Evolutionary conservation across 2,888 invertebrate genomes (phyloP).

Genomic region (Drosophila quasianomalipes): DNA sequence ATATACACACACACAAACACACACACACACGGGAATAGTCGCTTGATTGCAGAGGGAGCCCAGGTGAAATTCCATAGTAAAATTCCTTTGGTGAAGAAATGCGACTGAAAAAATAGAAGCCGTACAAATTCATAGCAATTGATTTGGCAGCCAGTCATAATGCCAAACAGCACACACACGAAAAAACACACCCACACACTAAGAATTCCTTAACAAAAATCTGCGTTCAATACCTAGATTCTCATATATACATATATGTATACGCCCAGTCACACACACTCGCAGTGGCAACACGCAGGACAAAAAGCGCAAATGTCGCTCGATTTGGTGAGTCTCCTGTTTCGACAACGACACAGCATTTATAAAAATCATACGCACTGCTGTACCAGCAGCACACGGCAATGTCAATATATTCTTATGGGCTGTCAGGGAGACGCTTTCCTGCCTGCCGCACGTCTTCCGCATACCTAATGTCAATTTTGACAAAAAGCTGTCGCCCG

Average conservation of each 20-base stretch:
- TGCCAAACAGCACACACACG: conserved; percentile 36
- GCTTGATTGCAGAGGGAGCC: conserved; percentile 31
- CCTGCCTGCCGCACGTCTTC: conserved; percentile 42
- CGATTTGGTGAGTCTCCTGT: conserved; percentile 72
- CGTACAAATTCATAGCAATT: conserved; percentile 74
- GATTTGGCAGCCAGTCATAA: conserved; percentile 65
- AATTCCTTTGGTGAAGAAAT: conserved; percentile 37
- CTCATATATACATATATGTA: neutral
- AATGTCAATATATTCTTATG: conserved; percentile 76
- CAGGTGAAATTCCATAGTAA: conserved; percentile 26
- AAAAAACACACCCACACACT: neutral
- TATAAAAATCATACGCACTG: conserved; percentile 80
- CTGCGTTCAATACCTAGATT: neutral
- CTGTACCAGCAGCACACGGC: conserved; percentile 71
- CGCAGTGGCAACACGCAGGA: conserved; percentile 18
- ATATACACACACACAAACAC: neutral
- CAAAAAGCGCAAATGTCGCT: conserved; percentile 66
- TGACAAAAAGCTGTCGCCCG: conserved; percentile 73
- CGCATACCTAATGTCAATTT: conserved; percentile 73
- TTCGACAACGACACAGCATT: conserved; percentile 75
- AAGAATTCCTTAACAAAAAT: conserved; percentile 6
- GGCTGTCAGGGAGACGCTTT: conserved; percentile 52
- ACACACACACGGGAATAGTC: conserved; percentile 7
- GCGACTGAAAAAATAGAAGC: conserved; percentile 73
- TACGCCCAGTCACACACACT: conserved; percentile 17